Evolutionary conservation across 2,113 vertebrate species (phyloP).

Genomic region (Uria lomvia): DNA sequence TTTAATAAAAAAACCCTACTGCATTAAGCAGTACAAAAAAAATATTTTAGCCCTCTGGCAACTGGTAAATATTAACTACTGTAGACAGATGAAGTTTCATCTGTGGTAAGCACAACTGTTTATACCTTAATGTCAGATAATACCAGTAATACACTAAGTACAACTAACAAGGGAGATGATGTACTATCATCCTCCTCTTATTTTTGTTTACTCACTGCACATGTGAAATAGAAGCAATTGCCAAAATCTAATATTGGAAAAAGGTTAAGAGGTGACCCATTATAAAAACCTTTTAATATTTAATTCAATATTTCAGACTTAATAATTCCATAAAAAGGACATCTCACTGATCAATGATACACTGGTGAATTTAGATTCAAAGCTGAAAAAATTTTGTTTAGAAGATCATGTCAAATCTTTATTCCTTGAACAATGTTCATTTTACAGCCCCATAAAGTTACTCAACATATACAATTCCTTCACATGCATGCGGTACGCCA

Average conservation of each 20-base stretch:
- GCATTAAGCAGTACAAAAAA: neutral
- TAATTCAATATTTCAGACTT: neutral
- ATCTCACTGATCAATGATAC: neutral
- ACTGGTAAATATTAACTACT: neutral
- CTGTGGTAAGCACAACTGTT: neutral
- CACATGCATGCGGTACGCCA: rapidly evolving
- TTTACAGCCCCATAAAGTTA: neutral
- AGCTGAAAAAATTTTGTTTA: neutral
- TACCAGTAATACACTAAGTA: neutral
- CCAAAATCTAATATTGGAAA: neutral
- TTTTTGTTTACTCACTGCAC: neutral
- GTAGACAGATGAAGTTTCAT: neutral
- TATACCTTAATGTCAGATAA: neutral
- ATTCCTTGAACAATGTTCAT: neutral
- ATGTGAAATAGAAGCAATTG: neutral
- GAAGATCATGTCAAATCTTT: neutral
- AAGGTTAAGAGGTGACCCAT: neutral
- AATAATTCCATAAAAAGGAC: neutral
- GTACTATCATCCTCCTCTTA: neutral
- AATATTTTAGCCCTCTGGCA: neutral
- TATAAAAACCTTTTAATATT: neutral
- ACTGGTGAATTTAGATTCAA: neutral
- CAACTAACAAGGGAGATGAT: neutral
- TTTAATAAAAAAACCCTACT: neutral
- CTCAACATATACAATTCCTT: neutral